Conservation (phyloP, 2,113 vertebrate genomes). For the Carassius auratus region DNA sequence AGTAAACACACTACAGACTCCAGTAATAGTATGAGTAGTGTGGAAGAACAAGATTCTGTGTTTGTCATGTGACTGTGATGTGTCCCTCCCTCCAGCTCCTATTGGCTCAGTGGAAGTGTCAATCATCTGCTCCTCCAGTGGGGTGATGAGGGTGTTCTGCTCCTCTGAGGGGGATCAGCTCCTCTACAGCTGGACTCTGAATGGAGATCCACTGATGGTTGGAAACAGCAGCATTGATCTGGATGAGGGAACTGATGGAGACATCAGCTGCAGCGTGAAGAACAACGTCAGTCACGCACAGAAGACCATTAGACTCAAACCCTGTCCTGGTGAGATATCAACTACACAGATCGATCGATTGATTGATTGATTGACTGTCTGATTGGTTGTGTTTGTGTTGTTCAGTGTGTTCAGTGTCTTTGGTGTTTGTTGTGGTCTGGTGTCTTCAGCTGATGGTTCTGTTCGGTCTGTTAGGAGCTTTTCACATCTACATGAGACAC, state of each 20-base stretch:
- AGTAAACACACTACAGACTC: not conserved
- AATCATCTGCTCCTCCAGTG: not conserved
- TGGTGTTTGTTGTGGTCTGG: too few relatives aligned
- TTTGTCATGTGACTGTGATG: not conserved
- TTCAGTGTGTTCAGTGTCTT: too few relatives aligned
- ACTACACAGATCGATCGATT: too few relatives aligned
- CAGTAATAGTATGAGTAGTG: not conserved
- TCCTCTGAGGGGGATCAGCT: slow-evolving; percentile 26
- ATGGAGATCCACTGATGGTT: not conserved
- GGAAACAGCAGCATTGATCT: not conserved
- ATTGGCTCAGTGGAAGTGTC: slow-evolving; percentile 37
- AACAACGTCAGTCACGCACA: not conserved
- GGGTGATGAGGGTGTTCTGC: slow-evolving; percentile 6
- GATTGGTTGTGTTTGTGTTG: too few relatives aligned
- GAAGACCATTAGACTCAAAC: not conserved
- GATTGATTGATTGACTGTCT: too few relatives aligned
- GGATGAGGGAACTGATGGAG: not conserved
- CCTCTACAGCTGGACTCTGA: slow-evolving; percentile 20
- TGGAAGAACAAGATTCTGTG: not conserved
- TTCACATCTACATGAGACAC: too few relatives aligned
- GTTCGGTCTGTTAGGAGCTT: too few relatives aligned
- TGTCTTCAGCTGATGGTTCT: too few relatives aligned
- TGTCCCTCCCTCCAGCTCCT: not conserved
- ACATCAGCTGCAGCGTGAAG: not conserved
- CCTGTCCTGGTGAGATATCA: not conserved